phyloP scores from a whole-genome alignment of 1,140 invertebrate species.

The Marisa cornuarietis region DNA sequence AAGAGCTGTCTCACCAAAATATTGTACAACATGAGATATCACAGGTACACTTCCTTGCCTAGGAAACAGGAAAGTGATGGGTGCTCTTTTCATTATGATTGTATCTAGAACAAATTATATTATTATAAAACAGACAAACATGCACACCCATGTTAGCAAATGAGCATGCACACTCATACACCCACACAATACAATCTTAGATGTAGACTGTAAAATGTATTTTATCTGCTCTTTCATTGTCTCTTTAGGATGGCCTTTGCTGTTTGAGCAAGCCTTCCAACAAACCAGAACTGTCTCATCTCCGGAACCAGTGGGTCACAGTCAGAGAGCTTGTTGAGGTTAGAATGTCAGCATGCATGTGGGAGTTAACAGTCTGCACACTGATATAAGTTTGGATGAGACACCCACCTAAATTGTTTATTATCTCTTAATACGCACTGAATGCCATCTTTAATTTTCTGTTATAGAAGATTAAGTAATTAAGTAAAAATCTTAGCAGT shows the following conservation, averaged over 20 bases:
- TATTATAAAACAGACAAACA: too few species aligned
- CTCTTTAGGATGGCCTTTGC: slow-evolving; percentile 54
- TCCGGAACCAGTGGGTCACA: slow-evolving; percentile 61
- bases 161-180: neutral
- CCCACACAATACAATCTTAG: too few species aligned
- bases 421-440: neutral
- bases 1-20: too few species aligned
- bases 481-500: too few species aligned
- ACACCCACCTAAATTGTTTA: neutral
- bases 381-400: too few species aligned
- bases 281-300: slow-evolving; percentile 53
- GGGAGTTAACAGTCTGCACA: neutral
- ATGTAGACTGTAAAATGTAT: neutral
- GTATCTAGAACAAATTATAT: too few species aligned
- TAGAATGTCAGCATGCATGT: slow-evolving; percentile 4
- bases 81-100: too few species aligned
- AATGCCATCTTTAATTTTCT: too few species aligned
- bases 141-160: neutral
- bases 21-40: neutral
- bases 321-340: slow-evolving; percentile 59
- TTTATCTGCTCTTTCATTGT: neutral
- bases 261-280: slow-evolving; percentile 58
- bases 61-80: too few species aligned
- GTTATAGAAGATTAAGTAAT: too few species aligned
- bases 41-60: neutral